Conservation (phyloP, 1,140 invertebrate genomes). For the Eurosta solidaginis region DNA sequence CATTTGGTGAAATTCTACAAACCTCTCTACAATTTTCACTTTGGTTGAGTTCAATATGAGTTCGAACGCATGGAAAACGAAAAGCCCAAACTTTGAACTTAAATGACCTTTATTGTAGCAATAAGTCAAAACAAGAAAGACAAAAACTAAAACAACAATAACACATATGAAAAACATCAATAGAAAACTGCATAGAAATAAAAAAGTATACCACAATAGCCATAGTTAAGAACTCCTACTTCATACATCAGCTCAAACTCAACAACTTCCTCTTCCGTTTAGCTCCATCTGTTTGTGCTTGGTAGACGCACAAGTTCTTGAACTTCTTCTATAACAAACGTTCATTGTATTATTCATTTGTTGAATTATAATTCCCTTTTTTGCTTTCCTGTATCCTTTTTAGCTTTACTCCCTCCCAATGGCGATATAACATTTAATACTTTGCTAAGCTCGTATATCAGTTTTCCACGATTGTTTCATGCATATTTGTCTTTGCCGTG, state of each 20-base stretch:
- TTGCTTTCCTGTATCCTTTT: neutral
- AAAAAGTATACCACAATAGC: too few species aligned
- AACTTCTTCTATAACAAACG: too few species aligned
- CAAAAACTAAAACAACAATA: neutral
- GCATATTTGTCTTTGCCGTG: neutral
- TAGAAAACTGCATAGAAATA: too few species aligned
- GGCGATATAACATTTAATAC: neutral
- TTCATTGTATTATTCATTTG: neutral
- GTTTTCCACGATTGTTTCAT: neutral
- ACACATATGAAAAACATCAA: neutral
- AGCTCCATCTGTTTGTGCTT: neutral
- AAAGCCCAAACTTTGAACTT: conserved; percentile 21
- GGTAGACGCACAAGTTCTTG: too few species aligned
- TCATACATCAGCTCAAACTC: conserved; percentile 18
- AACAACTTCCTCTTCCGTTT: conserved; percentile 18
- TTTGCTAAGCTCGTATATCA: neutral
- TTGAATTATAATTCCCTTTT: neutral
- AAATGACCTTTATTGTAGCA: neutral
- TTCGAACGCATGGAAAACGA: conserved; percentile 4
- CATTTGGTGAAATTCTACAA: neutral
- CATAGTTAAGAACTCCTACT: conserved; percentile 6
- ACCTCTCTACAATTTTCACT: neutral
- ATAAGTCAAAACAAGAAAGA: neutral
- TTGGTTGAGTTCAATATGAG: neutral
- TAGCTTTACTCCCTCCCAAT: too few species aligned